Conservation (phyloP, 2,113 vertebrate species). For the cattle (Bos taurus) region DNA sequence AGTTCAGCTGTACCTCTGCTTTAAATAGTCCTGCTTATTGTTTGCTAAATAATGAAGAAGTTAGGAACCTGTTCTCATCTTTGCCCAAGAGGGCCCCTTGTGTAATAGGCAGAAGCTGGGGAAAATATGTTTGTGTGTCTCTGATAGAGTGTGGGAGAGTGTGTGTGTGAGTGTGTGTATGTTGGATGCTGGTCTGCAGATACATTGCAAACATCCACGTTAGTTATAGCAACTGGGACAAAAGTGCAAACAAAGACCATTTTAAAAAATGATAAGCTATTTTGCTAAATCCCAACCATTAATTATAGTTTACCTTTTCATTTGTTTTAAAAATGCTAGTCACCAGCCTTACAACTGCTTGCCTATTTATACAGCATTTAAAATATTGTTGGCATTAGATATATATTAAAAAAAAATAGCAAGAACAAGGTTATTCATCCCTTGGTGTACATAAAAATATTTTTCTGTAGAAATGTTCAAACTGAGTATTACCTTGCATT, state of each 20-base stretch:
- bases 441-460: background rate
- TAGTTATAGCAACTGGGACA: background rate
- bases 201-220: background rate
- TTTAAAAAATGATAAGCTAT: background rate
- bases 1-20: background rate
- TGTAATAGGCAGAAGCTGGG: slow-evolving; percentile 1
- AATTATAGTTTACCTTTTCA: background rate
- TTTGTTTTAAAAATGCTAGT: slow-evolving; percentile 26
- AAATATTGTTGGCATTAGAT: background rate
- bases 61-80: background rate
- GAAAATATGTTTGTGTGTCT: background rate
- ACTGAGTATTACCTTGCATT: background rate
- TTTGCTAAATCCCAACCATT: background rate
- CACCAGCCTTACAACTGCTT: background rate
- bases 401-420: background rate
- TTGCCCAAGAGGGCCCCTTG: background rate
- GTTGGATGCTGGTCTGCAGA: background rate
- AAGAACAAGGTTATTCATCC: background rate
- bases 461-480: background rate
- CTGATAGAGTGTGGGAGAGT: background rate
- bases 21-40: background rate
- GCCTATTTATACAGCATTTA: background rate
- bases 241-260: background rate
- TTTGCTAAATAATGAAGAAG: slow-evolving; percentile 23
- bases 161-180: background rate